Evolutionary conservation across 2,888 invertebrate genomes (phyloP).

Genomic region (Oscheius sp.): DNA sequence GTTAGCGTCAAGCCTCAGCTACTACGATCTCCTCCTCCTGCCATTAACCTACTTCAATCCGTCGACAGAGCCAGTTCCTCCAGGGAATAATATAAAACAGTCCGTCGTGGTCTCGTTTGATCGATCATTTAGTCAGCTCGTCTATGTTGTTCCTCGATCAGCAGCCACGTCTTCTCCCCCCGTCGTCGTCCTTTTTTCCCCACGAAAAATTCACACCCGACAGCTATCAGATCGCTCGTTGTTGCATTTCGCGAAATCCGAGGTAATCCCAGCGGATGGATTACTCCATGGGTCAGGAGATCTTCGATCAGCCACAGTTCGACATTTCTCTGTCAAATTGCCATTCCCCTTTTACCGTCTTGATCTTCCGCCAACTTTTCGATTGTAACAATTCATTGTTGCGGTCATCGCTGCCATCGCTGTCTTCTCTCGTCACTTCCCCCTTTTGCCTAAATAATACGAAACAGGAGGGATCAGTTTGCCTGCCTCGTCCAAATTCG

Average conservation of each 20-base stretch:
- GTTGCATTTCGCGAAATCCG: background rate
- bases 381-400: constrained; percentile 3
- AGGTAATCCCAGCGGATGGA: too few species aligned
- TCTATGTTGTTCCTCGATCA: constrained; percentile 24
- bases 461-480: too few species aligned
- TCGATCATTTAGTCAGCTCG: constrained; percentile 28
- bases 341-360: too few species aligned
- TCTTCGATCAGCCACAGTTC: too few species aligned
- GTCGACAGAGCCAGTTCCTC: background rate
- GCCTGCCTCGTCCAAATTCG: constrained; percentile 17
- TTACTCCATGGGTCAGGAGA: too few species aligned
- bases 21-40: background rate
- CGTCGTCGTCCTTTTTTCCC: background rate
- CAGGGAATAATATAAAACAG: background rate
- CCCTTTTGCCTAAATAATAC: too few species aligned
- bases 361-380: too few species aligned
- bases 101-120: background rate
- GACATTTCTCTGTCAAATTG: background rate
- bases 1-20: too few species aligned
- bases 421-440: constrained; percentile 17
- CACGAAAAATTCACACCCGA: background rate
- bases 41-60: constrained; percentile 24
- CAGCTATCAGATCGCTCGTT: background rate
- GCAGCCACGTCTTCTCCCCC: constrained; percentile 24
- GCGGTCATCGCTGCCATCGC: constrained; percentile 1